Percentiles rank a stretch among this genome's conserved stretches.
Evolutionary conservation across 2,113 vertebrate species (phyloP).

Genomic region (Raja brachyura): DNA sequence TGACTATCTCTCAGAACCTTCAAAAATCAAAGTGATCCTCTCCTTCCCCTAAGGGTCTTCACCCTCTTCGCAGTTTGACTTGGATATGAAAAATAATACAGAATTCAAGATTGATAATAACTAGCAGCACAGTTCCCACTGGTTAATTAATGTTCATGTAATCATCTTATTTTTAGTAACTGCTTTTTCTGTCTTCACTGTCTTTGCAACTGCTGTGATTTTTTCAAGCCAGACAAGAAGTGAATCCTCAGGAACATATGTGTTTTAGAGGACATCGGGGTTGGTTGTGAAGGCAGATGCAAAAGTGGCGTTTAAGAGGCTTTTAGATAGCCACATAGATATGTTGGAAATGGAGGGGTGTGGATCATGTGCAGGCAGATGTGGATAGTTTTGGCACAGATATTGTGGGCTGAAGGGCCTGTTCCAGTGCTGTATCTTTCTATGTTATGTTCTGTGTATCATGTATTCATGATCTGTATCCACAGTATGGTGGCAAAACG

Average conservation of each 20-base stretch:
- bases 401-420: too few species aligned
- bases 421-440: too few species aligned
- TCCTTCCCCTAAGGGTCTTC: conserved; percentile 8
- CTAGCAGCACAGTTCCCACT: not conserved
- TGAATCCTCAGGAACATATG: not conserved
- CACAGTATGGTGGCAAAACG: too few species aligned
- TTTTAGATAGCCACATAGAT: too few species aligned
- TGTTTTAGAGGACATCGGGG: not conserved
- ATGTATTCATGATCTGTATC: not conserved
- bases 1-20: conserved; percentile 3
- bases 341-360: too few species aligned
- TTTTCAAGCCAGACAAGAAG: conserved; percentile 13
- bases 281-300: too few species aligned
- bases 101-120: conserved; percentile 14
- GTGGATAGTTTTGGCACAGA: too few species aligned
- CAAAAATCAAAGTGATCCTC: conserved; percentile 22
- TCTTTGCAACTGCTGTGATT: not conserved
- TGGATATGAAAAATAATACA: not conserved
- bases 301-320: too few species aligned
- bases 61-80: conserved; percentile 12
- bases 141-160: conserved; percentile 19
- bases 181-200: conserved; percentile 1
- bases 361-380: too few species aligned
- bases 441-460: not conserved
- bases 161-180: conserved; percentile 20